Conservation (phyloP, 2,113 vertebrate genomes). For the Aphyosemion australe region DNA sequence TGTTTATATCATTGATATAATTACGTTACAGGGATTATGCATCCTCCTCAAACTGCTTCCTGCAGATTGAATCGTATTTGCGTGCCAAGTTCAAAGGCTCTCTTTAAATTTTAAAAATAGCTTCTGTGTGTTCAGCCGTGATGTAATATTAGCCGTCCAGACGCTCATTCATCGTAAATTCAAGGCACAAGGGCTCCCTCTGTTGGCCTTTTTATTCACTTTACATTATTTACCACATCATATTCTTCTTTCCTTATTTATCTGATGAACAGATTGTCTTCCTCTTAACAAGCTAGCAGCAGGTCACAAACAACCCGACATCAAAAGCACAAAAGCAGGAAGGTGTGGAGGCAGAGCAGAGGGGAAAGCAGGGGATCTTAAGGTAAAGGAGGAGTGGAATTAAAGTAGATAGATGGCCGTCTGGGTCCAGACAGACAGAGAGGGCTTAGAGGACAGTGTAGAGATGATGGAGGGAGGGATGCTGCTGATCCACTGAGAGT, state of each 20-base stretch:
- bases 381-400: not conserved
- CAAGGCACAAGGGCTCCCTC: conserved; percentile 57
- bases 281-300: conserved; percentile 1
- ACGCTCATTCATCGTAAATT: conserved; percentile 22
- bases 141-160: conserved; percentile 38
- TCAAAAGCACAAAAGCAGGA: not conserved
- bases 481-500: conserved; percentile 42
- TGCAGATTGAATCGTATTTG: conserved; percentile 8
- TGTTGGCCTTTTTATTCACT: conserved; percentile 33
- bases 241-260: not conserved
- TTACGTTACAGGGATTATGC: not conserved
- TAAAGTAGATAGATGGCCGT: not conserved
- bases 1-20: not conserved
- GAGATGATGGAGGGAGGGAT: conserved; percentile 4
- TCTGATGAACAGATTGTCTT: not conserved
- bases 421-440: conserved; percentile 4
- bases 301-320: conserved; percentile 2
- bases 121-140: conserved; percentile 37
- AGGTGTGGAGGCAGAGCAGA: not conserved
- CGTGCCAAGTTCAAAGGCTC: not conserved
- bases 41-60: not conserved
- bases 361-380: not conserved
- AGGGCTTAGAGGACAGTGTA: conserved; percentile 8
- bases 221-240: not conserved
- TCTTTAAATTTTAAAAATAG: conserved; percentile 14